Base-by-base conservation (phyloP, 1,140 invertebrate species). In the Drosophila nikananu region DNA sequence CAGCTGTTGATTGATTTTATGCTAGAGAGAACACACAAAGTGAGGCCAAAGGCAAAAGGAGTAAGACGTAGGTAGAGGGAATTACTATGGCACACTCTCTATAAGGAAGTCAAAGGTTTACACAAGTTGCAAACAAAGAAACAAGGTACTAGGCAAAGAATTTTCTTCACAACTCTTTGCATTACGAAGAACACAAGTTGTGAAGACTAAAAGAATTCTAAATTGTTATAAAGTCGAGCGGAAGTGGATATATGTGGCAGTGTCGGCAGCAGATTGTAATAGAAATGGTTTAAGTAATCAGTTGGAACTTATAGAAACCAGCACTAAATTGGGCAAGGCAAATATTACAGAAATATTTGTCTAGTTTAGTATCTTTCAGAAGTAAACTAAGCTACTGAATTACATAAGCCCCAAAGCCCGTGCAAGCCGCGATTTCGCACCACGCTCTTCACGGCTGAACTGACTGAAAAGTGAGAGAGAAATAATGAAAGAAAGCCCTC, bases 1-100 rank as follows among this genome's bases (percentile, higher is more conserved):
- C 83, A 87, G 84, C 84, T 87, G 84, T 81, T 87, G 81, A 89
- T 81, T 84, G 84, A 87, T 81, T 87, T 89, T 68, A 89, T 81
- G 84, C 84, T 61, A 67, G 71, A 77, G 57, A 60, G 77, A 73
- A 80, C 83, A 35, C 19, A 72, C 63, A 72, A 77, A 52, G 61
- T 39, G 23, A 48, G 59, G 75, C 49, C 17, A 52, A 35, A 41
- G 21, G 12, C 13, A 17, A 66, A 66, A 73, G 58, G 49, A 44
- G 41, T 42, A 13, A 51, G 73, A 63, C 46, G 54, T 80, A 65
- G 62, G 37, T 54, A 67, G 41, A 2, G 21, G 51, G 23, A 58
- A 58, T 7, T 8, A 10, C 42, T 17, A 19, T 35, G 32, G 30
- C n/a, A 23, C 61, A 41, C 46, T 51, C 44, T 65, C 21, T 39